Conservation (phyloP, 2,888 invertebrate genomes). For the Chaetoderma sp. region DNA sequence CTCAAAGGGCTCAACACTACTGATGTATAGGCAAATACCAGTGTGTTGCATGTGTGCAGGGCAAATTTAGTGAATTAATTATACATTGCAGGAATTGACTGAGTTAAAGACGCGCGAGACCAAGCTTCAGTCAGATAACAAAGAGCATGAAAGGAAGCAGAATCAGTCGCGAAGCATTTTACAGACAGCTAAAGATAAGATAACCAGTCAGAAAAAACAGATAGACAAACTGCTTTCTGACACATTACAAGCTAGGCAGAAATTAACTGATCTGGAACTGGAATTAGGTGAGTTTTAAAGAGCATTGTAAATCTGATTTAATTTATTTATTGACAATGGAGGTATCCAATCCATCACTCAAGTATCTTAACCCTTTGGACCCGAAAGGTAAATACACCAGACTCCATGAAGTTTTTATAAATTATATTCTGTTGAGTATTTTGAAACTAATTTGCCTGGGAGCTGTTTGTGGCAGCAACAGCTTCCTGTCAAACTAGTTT, state of each 20-base stretch:
- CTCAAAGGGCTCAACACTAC: too few species aligned
- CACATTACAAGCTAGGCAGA: constrained; percentile 75
- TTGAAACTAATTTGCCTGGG: too few species aligned
- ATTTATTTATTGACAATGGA: too few species aligned
- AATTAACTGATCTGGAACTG: constrained; percentile 69
- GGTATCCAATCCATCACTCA: too few species aligned
- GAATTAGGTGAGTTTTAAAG: constrained; percentile 25
- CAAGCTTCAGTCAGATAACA: constrained; percentile 38
- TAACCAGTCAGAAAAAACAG: constrained; percentile 54
- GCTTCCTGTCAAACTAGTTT: too few species aligned
- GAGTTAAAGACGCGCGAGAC: constrained; percentile 21
- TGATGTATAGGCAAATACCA: too few species aligned
- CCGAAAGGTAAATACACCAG: too few species aligned
- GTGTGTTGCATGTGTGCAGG: too few species aligned
- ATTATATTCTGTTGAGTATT: too few species aligned
- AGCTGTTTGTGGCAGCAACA: too few species aligned
- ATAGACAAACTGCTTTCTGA: constrained; percentile 64
- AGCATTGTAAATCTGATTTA: background rate
- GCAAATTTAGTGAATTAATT: background rate
- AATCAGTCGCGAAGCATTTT: constrained; percentile 46
- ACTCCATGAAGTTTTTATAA: too few species aligned
- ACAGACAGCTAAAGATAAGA: constrained; percentile 51
- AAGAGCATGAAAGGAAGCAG: constrained; percentile 52
- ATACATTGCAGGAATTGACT: constrained; percentile 26
- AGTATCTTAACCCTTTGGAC: too few species aligned